Percentiles rank a stretch among this genome's conserved stretches.
phyloP scores from a whole-genome alignment of 2,113 vertebrate genomes.

The Poeciliopsis retropinna region DNA sequence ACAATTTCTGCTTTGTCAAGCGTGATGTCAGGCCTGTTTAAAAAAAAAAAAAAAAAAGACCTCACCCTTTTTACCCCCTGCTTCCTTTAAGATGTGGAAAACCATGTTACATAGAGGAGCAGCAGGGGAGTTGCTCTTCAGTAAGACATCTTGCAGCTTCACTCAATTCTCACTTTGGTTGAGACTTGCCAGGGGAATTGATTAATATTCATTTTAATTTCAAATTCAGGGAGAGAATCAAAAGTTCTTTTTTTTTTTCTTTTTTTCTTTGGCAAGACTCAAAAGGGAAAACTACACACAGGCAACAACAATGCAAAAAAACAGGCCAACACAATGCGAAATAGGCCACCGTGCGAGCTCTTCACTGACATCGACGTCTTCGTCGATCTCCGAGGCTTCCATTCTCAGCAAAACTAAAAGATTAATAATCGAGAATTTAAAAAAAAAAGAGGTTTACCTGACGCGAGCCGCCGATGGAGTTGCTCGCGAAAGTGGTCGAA shows the following conservation, averaged over 20 bases:
- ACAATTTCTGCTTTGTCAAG: conserved; percentile 7
- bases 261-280: conserved; percentile 16
- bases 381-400: background rate
- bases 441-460: background rate
- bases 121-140: conserved; percentile 34
- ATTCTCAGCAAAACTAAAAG: background rate
- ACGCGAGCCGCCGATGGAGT: background rate
- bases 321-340: conserved; percentile 43
- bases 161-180: conserved; percentile 27
- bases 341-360: conserved; percentile 6
- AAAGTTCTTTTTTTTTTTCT: background rate
- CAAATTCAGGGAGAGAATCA: conserved; percentile 57
- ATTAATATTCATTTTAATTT: conserved; percentile 65
- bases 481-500: background rate
- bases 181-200: conserved; percentile 39
- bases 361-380: conserved; percentile 17
- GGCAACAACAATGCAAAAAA: conserved; percentile 54
- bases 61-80: background rate
- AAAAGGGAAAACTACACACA: conserved; percentile 38
- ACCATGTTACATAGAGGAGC: conserved; percentile 4
- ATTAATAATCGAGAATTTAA: background rate
- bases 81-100: background rate
- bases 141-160: conserved; percentile 23
- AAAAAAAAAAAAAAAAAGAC: background rate
- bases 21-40: conserved; percentile 6